These are phyloP conservation scores for Lutraria rhynchaena DNA, from an alignment of 1,140 invertebrate species.

Conservation along the genomic window DNA sequence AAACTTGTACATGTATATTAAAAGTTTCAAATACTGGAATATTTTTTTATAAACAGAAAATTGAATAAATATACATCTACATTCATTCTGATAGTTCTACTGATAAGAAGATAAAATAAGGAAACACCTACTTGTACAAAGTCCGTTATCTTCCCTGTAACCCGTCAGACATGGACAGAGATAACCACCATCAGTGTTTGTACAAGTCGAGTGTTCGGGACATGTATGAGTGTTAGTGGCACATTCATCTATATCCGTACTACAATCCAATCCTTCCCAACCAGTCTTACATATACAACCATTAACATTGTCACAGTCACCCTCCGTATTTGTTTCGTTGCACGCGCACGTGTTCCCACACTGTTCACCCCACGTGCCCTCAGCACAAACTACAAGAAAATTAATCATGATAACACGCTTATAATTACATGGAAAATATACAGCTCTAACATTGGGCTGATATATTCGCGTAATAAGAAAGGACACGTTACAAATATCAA, in stretches of 20 bases:
- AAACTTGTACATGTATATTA: background rate
- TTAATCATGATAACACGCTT: too few relatives aligned
- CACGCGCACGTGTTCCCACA: slow-evolving; percentile 7
- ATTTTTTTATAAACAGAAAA: background rate
- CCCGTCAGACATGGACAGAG: slow-evolving; percentile 28
- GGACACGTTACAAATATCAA: too few relatives aligned
- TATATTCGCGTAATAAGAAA: too few relatives aligned
- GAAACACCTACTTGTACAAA: slow-evolving; percentile 1
- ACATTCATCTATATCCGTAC: slow-evolving; percentile 35
- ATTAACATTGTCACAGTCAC: slow-evolving; percentile 13
- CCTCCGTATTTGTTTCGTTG: slow-evolving; percentile 1
- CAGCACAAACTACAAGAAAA: slow-evolving; percentile 1
- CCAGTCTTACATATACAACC: slow-evolving; percentile 55
- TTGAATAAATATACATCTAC: background rate
- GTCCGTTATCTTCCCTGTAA: background rate
- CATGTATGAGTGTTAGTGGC: background rate
- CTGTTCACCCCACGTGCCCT: background rate
- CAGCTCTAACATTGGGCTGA: too few relatives aligned
- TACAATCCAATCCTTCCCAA: slow-evolving; percentile 41
- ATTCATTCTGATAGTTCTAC: background rate
- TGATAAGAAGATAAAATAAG: background rate
- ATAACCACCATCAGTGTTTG: slow-evolving; percentile 14
- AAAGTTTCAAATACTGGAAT: background rate
- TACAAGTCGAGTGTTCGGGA: background rate
- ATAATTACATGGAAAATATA: too few relatives aligned